Conservation (phyloP, 2,113 vertebrate genomes). For the Aix galericulata region DNA sequence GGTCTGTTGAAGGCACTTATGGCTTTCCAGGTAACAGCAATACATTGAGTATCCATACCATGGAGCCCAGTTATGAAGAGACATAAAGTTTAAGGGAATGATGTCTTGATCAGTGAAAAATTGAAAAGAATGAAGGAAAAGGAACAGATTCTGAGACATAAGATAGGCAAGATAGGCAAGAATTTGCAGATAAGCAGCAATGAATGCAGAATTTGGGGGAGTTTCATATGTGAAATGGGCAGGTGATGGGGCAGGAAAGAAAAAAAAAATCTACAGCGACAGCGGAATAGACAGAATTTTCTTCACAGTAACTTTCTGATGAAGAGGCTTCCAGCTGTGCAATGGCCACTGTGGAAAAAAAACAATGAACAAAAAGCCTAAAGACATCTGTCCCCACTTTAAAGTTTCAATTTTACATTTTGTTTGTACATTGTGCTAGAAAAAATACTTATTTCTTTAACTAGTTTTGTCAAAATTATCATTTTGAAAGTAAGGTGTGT, state of each 20-base stretch:
- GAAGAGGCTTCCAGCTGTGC: conserved; percentile 6
- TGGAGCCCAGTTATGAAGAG: background rate
- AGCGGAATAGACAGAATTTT: conserved; percentile 21
- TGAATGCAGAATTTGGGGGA: background rate
- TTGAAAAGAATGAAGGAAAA: background rate
- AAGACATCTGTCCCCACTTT: background rate
- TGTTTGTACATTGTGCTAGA: background rate
- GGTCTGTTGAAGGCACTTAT: background rate
- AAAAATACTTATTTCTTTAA: background rate
- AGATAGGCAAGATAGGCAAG: background rate
- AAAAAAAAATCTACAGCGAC: background rate
- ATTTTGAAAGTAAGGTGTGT: background rate
- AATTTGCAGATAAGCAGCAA: background rate
- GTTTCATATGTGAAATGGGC: background rate
- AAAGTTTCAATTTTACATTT: conserved; percentile 15
- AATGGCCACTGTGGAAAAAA: background rate
- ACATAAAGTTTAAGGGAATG: background rate
- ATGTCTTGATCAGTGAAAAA: background rate
- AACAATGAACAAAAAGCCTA: background rate
- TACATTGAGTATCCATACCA: background rate
- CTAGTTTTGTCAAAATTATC: background rate
- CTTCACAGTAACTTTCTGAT: conserved; percentile 47
- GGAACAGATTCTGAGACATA: background rate
- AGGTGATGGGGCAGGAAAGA: background rate
- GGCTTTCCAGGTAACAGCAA: background rate